These are phyloP conservation scores for Willowsia nigromaculata DNA, from an alignment of 2,888 invertebrate genomes.

Conservation along the genomic window DNA sequence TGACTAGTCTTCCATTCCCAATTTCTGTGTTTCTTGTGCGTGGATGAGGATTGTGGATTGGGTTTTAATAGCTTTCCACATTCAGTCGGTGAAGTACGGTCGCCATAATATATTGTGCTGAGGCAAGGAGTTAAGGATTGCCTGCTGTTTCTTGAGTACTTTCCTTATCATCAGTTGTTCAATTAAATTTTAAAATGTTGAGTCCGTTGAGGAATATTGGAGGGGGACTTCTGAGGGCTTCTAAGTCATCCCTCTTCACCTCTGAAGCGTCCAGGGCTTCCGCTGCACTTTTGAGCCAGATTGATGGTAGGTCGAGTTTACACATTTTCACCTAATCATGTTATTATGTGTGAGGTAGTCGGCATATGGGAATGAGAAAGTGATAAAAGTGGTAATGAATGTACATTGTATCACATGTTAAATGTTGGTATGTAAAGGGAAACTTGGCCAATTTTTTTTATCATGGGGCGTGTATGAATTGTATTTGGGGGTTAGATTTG, in stretches of 20 bases:
- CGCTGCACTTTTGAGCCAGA: conserved; percentile 82
- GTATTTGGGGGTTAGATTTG: no score
- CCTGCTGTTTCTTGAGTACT: no score
- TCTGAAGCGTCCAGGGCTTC: conserved; percentile 82
- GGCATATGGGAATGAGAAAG: conserved; percentile 16
- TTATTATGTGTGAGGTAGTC: not conserved
- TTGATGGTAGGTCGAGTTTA: conserved; percentile 82
- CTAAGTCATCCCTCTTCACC: conserved; percentile 82
- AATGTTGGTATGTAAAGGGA: no score
- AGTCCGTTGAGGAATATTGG: conserved; percentile 79
- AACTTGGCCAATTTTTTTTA: no score
- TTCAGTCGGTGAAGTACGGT: conserved; percentile 59
- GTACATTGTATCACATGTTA: no score
- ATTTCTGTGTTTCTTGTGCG: no score
- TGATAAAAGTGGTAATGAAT: not conserved
- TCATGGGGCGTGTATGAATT: no score
- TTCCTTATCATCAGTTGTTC: no score
- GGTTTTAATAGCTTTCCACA: conserved; percentile 21
- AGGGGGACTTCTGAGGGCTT: conserved; percentile 83
- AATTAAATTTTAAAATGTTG: conserved; percentile 74
- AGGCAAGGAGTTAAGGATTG: conserved; percentile 22
- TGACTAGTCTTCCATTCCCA: conserved; percentile 35
- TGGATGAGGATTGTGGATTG: not conserved
- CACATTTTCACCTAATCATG: not conserved
- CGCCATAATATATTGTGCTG: conserved; percentile 61